Evolutionary conservation across 2,113 vertebrate genomes (phyloP).

Genomic region (Megaceryle torquata): DNA sequence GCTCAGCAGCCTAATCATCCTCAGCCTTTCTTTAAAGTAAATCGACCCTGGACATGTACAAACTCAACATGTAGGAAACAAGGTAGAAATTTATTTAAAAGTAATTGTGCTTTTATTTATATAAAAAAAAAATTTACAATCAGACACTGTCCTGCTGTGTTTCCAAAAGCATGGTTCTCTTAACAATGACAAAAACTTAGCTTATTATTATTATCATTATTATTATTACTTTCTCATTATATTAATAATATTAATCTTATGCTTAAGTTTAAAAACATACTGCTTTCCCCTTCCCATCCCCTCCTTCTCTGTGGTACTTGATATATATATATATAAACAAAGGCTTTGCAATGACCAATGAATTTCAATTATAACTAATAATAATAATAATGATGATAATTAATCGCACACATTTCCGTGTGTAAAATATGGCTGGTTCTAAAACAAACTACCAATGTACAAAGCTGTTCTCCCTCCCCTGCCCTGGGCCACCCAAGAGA

Average conservation of each 20-base stretch:
- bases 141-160: slow-evolving; percentile 75
- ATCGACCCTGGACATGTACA: neutral
- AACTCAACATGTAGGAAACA: neutral
- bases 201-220: slow-evolving; percentile 64
- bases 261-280: slow-evolving; percentile 57
- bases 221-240: slow-evolving; percentile 71
- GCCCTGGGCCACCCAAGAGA: slow-evolving; percentile 58
- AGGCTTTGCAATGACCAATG: slow-evolving; percentile 22
- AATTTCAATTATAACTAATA: slow-evolving; percentile 38
- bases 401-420: slow-evolving; percentile 48
- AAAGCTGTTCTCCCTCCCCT: slow-evolving; percentile 50
- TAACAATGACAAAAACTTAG: slow-evolving; percentile 59
- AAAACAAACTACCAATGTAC: slow-evolving; percentile 68
- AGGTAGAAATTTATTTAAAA: slow-evolving; percentile 60
- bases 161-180: slow-evolving; percentile 66
- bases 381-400: slow-evolving; percentile 68
- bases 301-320: slow-evolving; percentile 31
- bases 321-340: slow-evolving; percentile 47
- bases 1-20: neutral
- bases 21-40: neutral
- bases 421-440: slow-evolving; percentile 73
- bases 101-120: slow-evolving; percentile 82
- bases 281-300: slow-evolving; percentile 25
- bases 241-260: slow-evolving; percentile 81
- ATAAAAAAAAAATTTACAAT: slow-evolving; percentile 72